Conservation (phyloP, 1,140 invertebrate species). For the Tetragnatha versicolor region DNA sequence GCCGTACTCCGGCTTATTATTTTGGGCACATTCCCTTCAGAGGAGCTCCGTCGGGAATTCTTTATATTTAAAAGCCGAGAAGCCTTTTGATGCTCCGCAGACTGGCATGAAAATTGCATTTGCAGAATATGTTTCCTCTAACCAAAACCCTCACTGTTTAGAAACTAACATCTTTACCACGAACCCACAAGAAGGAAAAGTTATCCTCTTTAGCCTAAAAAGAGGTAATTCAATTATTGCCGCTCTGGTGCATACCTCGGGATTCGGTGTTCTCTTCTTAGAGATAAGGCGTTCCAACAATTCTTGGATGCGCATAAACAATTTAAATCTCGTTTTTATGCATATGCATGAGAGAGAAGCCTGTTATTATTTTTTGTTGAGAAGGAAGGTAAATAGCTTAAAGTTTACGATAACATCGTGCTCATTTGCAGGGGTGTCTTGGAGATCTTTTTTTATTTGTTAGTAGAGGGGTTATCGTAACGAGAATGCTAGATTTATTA, state of each 20-base stretch:
- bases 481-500: no score
- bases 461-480: no score
- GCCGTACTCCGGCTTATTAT: conserved; percentile 4
- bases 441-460: no score
- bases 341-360: background rate
- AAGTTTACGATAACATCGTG: conserved; percentile 19
- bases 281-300: conserved; percentile 6
- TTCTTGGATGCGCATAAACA: conserved; percentile 8
- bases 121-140: conserved; percentile 15
- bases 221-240: conserved; percentile 43
- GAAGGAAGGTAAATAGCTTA: background rate
- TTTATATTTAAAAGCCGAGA: conserved; percentile 20
- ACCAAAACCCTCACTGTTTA: background rate
- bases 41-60: background rate
- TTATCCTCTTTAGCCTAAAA: conserved; percentile 34
- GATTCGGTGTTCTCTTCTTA: conserved; percentile 17
- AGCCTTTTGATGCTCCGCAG: conserved; percentile 40
- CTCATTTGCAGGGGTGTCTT: no score
- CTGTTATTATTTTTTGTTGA: background rate
- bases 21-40: background rate
- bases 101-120: conserved; percentile 42
- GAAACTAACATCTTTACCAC: conserved; percentile 31
- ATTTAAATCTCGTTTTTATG: conserved; percentile 21
- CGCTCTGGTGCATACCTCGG: background rate
- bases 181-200: conserved; percentile 30